Base-by-base conservation (phyloP, 2,113 vertebrate genomes). In the Axis porcinus region DNA sequence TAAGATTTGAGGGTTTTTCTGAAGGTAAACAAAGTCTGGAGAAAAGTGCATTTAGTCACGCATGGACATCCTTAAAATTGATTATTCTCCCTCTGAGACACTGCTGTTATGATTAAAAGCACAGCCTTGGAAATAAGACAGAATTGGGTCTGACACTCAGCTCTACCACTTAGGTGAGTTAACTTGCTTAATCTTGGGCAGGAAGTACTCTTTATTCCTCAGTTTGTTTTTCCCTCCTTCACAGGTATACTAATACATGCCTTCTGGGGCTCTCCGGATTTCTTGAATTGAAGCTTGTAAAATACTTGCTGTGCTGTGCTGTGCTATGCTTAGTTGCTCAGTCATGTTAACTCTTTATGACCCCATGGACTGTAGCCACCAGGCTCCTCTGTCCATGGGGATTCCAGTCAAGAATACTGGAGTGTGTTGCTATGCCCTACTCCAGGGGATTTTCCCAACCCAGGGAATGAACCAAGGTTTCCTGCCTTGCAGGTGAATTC, bases 1-100 rank as follows among this genome's bases (percentile, higher is more conserved):
- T 36, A 89, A 95, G 62, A 84, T 52, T 70, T 52, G 6, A 7
- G 27, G 21, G 8, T 83, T 96, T 96, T 90, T 93, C 64, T 58
- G 79, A 89, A 19, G 2, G 6, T 67, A 47, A 25, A 55, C 47
- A 40, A 82, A 83, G 47, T 55, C 45, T 82, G 57, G 11, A 52
- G 55, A 55, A 62, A 57, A 45, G 43, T 47, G 25, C 25, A 7
- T 11, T 8, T 5, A 36, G 17, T 55, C 45, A 64, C 7, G 2
- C 33, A 11, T n/a, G 33, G 52, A 10, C 60, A 25, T 36, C 17
- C 15, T 82, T 62, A 19, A 76, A 5, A 40, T 8, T 5, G 23
- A 47, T 82, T 67, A 21, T 55, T 28, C n/a, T 79, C 28, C 27
- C 70, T 78, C 57, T 17, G 21, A 58, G 40, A 60, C 3, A 27